These are phyloP conservation scores for Thera britannica DNA, from an alignment of 2,888 invertebrate genomes.

Conservation along the genomic window DNA sequence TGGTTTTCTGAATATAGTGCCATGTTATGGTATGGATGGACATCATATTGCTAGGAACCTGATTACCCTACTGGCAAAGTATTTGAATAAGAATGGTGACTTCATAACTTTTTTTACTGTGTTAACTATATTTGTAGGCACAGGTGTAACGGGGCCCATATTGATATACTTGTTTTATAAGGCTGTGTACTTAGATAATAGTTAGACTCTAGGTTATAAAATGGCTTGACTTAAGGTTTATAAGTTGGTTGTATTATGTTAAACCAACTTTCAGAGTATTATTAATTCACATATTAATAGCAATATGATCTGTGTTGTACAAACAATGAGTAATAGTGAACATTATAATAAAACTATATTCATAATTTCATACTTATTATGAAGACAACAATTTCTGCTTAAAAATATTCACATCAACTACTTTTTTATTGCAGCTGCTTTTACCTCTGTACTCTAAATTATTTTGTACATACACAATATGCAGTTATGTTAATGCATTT, in stretches of 20 bases:
- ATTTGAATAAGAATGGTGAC: conserved; percentile 85
- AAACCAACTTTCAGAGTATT: not conserved
- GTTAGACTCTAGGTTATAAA: conserved; percentile 11
- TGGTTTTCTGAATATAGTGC: conserved; percentile 95
- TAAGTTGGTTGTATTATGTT: not conserved
- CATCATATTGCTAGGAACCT: conserved; percentile 92
- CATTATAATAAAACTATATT: not conserved
- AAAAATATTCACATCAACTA: not conserved
- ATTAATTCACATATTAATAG: not conserved
- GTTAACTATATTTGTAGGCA: conserved; percentile 89
- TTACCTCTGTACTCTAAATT: conserved; percentile 4
- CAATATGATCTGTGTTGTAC: not conserved
- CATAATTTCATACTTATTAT: not conserved
- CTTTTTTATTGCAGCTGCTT: conserved; percentile 3
- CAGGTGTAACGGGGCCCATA: conserved; percentile 87
- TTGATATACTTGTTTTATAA: conserved; percentile 80
- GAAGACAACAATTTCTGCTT: not conserved
- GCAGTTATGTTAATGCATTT: conserved; percentile 14
- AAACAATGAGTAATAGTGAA: not conserved
- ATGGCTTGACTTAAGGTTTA: not conserved
- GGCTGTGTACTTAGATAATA: conserved; percentile 63
- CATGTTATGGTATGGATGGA: conserved; percentile 97
- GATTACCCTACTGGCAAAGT: conserved; percentile 85
- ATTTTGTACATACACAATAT: conserved; percentile 24
- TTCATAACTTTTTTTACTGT: conserved; percentile 82